Evolutionary conservation across 2,113 vertebrate genomes (phyloP), one percentile per base, ranked within the genome.

Genomic region (Paradoxurus hermaphroditus): DNA sequence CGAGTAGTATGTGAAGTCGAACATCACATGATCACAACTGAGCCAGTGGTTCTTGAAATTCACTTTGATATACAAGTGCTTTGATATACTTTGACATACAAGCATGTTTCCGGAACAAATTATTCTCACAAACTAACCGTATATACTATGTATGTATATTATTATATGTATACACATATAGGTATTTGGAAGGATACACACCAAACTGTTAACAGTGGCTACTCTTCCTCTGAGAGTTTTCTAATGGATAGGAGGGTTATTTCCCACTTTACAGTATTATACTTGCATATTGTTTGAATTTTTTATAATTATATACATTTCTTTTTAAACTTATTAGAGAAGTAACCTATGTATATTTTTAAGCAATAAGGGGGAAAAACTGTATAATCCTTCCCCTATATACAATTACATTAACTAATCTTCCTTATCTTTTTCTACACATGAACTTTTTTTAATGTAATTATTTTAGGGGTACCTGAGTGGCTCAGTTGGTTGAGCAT

Each of bases 401-500:
- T 63, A 18, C 19, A 90, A 49, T 90, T 92, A 83, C 36, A 82
- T 91, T 87, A 84, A 82, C 91, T 92, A 81, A 63, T 96, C 75
- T 44, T 87, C 82, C 36, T 34, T 84, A 81, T 18, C 16, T 65
- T 92, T 93, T 94, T 75, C 31, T 90, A 41, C 4, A 46, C 7
- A 46, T 46, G 46, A 46, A 46, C 1, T 62, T 93, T 93, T 78
- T 81, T 23, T 21, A 59, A 25, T 59, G 56, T 59, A 59, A 59
- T 59, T 59, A 59, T 59, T 59, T 23, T 25, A 59, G 21, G 56
- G 56, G 56, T 59, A 25, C 56, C 56, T 59, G 56, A 59, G 56
- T 59, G 56, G 56, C 56, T 8, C 56, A 59, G 56, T 23, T 19
- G 56, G 56, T 23, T 59, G 56, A 59, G 56, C 21, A 59, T 23